Base-by-base conservation (phyloP, 2,888 invertebrate genomes). In the Toxonevra muliebris region DNA sequence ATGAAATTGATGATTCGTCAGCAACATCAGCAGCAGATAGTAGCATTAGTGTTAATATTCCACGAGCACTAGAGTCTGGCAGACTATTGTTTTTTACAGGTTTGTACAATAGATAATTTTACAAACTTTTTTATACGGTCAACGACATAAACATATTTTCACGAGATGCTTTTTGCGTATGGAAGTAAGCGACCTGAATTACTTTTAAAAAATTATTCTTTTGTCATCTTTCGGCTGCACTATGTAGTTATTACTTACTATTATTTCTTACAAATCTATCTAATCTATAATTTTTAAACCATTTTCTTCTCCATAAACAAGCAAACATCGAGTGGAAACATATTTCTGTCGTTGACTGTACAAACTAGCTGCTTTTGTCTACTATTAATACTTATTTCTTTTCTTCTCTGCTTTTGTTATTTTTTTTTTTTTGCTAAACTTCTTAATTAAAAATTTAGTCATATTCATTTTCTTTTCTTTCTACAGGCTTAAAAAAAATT, bases 401-500 rank as follows among this genome's bases (percentile, higher is more conserved):
- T n/a, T 12, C 43, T 7, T 17, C n/a, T 30, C 4, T 48, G 4
- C n/a, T 12, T 41, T 58, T 13, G 15, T 3, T 12, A 45, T 45
- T 11, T n/a, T 15, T 40, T 42, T 41, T 48, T 64, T 52, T 50
- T 19, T 59, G 59, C 41, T 54, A 15, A 19, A 50, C 41, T 53
- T n/a, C 9, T 17, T 48, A 58, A 42, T 55, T 30, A 48, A 2
- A 3, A 15, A 52, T 48, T 4, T 55, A n/a, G n/a, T n/a, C n/a
- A n/a, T 54, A 17, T 43, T 4, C n/a, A n/a, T 42, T 57, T 45
- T 19, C 9, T 42, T 19, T 12, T 40, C 45, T 10, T 90, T 92
- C n/a, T 57, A 90, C 92, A 83, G 94, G 93, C 41, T 86, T 95
- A 68, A 95, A 94, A 86, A 94, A 94, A 84, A 87, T 94, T 73